These are phyloP conservation scores for Leptura quadrifasciata DNA, from an alignment of 2,888 invertebrate genomes.

Conservation along the genomic window DNA sequence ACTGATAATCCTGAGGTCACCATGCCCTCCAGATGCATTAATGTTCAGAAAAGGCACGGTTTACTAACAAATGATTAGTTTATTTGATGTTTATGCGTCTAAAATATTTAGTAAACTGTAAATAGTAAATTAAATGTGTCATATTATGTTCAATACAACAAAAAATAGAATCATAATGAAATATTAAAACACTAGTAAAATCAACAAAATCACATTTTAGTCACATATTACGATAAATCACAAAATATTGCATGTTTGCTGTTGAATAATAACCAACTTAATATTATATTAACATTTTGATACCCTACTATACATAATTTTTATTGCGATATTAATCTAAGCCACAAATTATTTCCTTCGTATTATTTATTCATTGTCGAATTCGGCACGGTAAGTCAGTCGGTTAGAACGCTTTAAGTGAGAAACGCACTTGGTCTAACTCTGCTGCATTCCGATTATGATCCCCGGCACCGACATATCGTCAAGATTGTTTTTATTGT, in stretches of 20 bases:
- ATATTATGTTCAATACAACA: not conserved
- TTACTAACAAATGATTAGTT: too few relatives aligned
- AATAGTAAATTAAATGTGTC: not conserved
- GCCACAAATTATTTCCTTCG: not conserved
- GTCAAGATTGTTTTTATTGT: too few relatives aligned
- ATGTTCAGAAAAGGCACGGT: too few relatives aligned
- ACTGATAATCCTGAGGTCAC: too few relatives aligned
- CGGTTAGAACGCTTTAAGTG: too few relatives aligned
- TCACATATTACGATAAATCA: slow-evolving; percentile 13
- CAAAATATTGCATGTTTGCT: not conserved
- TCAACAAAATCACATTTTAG: slow-evolving; percentile 17
- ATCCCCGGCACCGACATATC: too few relatives aligned
- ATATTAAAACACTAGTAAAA: not conserved
- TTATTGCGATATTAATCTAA: not conserved
- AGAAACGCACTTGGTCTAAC: too few relatives aligned
- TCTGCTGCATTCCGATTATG: too few relatives aligned
- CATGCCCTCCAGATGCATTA: too few relatives aligned
- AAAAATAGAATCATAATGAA: not conserved
- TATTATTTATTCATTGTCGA: not conserved
- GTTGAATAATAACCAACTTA: slow-evolving; percentile 21
- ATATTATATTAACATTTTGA: too few relatives aligned
- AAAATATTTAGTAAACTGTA: not conserved
- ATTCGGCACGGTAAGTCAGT: too few relatives aligned
- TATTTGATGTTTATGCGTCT: too few relatives aligned
- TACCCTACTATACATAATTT: not conserved